These are phyloP conservation scores for Allolobophora icterica DNA, from an alignment of 2,888 invertebrate species.

Conservation along the genomic window DNA sequence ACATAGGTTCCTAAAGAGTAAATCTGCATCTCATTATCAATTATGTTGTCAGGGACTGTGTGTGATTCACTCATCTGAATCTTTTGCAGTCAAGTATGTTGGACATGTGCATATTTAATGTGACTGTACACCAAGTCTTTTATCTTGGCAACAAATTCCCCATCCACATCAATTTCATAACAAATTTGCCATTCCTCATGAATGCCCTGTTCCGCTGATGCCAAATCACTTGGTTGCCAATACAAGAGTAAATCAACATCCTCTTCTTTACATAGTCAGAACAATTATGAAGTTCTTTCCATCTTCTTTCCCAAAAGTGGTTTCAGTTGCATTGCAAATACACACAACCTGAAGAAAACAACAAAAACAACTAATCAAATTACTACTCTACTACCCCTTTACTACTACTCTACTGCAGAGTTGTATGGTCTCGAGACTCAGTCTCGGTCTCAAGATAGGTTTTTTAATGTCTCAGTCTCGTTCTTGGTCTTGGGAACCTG, in stretches of 20 bases:
- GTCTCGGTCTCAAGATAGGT: too few species aligned
- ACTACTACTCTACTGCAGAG: neutral
- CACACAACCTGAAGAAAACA: neutral
- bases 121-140: neutral
- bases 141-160: neutral
- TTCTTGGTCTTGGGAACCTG: too few species aligned
- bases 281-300: neutral
- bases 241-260: neutral
- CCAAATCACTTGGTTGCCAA: neutral
- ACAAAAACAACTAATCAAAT: neutral
- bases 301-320: neutral
- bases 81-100: constrained; percentile 3
- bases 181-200: neutral
- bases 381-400: neutral
- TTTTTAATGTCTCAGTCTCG: too few species aligned
- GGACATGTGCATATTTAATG: neutral
- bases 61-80: neutral
- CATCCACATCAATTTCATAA: constrained; percentile 3
- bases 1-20: too few species aligned
- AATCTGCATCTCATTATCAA: too few species aligned
- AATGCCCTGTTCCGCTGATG: neutral
- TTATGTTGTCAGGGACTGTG: neutral
- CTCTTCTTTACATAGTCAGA: neutral
- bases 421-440: too few species aligned
- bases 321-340: neutral